phyloP scores from a whole-genome alignment of 2,888 invertebrate species.

The Lutraria lutraria region DNA sequence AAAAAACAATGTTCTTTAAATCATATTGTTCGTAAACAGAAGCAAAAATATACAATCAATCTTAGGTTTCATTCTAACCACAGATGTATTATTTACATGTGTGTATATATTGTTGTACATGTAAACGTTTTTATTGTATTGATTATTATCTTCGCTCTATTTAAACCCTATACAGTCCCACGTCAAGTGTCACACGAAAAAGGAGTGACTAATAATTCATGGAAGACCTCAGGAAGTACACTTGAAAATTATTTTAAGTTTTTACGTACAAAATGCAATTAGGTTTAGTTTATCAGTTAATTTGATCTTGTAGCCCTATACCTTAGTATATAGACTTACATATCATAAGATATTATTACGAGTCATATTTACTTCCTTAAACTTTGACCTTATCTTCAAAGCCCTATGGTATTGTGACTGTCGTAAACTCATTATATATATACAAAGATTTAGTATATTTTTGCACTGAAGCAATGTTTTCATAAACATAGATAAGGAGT shows the following conservation, averaged over 20 bases:
- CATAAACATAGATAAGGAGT: not conserved
- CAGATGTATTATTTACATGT: not conserved
- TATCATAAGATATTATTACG: not conserved
- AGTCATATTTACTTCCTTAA: not conserved
- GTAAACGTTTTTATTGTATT: not conserved
- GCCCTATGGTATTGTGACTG: too few species aligned
- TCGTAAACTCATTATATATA: too few species aligned
- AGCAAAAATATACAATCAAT: not conserved
- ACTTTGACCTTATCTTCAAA: not conserved
- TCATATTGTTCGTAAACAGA: not conserved
- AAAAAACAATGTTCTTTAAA: not conserved
- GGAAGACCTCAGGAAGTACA: not conserved
- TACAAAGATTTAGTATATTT: too few species aligned
- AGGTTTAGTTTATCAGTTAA: not conserved
- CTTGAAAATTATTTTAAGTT: constrained; percentile 6
- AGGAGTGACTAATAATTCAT: not conserved
- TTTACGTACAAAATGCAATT: not conserved
- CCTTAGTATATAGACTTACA: not conserved
- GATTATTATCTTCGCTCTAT: not conserved
- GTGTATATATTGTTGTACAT: not conserved
- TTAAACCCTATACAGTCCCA: not conserved
- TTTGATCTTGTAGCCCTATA: not conserved
- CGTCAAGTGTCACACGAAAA: not conserved
- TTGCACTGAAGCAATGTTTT: too few species aligned
- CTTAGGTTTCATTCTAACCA: not conserved